These are phyloP conservation scores for Trissolcus basalis DNA, from an alignment of 1,140 invertebrate species.

Conservation along the genomic window DNA sequence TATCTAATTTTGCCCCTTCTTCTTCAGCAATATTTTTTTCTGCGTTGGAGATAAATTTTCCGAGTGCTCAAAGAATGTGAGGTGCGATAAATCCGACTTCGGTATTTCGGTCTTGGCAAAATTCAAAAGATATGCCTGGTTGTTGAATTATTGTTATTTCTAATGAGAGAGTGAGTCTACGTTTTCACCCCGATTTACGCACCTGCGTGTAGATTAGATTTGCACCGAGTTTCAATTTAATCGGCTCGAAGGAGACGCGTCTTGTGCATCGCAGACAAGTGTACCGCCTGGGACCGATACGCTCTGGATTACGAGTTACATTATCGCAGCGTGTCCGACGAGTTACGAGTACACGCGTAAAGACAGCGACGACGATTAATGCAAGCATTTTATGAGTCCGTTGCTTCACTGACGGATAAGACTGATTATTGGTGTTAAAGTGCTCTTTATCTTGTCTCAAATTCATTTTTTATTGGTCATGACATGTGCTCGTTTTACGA, in stretches of 20 bases:
- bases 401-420: slow-evolving; percentile 56
- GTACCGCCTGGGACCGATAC: slow-evolving; percentile 60
- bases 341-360: slow-evolving; percentile 62
- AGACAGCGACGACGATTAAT: slow-evolving; percentile 61
- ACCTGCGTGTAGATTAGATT: slow-evolving; percentile 58
- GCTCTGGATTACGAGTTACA: slow-evolving; percentile 62
- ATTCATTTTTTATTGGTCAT: slow-evolving; percentile 53
- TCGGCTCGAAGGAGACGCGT: slow-evolving; percentile 47
- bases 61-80: slow-evolving; percentile 9
- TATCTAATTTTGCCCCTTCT: no score
- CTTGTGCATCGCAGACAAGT: slow-evolving; percentile 55
- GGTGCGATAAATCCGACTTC: slow-evolving; percentile 34
- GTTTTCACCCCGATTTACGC: slow-evolving; percentile 60
- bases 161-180: slow-evolving; percentile 34
- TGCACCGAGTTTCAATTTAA: slow-evolving; percentile 47
- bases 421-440: slow-evolving; percentile 60
- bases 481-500: slow-evolving; percentile 44
- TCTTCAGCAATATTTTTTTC: no score
- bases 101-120: slow-evolving; percentile 36
- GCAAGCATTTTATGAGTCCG: slow-evolving; percentile 59
- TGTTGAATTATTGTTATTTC: slow-evolving; percentile 55
- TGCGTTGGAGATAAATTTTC: no score
- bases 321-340: slow-evolving; percentile 59
- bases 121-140: slow-evolving; percentile 37
- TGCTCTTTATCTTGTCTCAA: slow-evolving; percentile 57